These are phyloP conservation scores for Stictonetta naevosa DNA, from an alignment of 2,113 vertebrate species.

Conservation along the genomic window DNA sequence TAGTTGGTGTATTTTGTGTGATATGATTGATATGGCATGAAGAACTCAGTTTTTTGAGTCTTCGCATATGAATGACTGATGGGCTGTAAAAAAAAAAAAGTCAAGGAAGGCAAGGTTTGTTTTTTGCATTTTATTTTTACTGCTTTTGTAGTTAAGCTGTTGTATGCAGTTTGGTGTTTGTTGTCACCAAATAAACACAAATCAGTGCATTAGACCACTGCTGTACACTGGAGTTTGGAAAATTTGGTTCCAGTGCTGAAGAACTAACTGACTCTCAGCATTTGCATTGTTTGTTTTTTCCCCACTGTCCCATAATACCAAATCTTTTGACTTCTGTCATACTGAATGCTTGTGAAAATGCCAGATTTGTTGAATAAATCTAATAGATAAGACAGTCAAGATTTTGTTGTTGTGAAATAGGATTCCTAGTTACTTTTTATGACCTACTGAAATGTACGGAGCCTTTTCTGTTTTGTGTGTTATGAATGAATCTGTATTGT, in stretches of 20 bases:
- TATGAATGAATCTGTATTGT: not conserved
- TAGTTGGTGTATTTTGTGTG: rapidly evolving
- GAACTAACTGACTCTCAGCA: rapidly evolving
- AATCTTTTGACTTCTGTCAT: not conserved
- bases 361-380: not conserved
- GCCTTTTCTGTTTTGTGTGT: rapidly evolving
- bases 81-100: not conserved
- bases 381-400: not conserved
- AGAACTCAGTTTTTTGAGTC: not conserved
- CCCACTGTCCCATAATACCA: not conserved
- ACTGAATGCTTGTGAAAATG: not conserved
- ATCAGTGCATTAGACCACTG: not conserved
- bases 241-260: not conserved
- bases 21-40: rapidly evolving
- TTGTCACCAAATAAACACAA: not conserved
- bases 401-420: not conserved
- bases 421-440: not conserved
- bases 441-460: not conserved
- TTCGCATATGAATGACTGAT: rapidly evolving
- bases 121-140: not conserved
- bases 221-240: not conserved
- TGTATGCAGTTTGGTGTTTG: not conserved
- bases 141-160: not conserved
- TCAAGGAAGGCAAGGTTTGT: not conserved
- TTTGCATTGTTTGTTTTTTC: not conserved